phyloP scores from a whole-genome alignment of 2,888 invertebrate species.

The Nomada hirtipes region DNA sequence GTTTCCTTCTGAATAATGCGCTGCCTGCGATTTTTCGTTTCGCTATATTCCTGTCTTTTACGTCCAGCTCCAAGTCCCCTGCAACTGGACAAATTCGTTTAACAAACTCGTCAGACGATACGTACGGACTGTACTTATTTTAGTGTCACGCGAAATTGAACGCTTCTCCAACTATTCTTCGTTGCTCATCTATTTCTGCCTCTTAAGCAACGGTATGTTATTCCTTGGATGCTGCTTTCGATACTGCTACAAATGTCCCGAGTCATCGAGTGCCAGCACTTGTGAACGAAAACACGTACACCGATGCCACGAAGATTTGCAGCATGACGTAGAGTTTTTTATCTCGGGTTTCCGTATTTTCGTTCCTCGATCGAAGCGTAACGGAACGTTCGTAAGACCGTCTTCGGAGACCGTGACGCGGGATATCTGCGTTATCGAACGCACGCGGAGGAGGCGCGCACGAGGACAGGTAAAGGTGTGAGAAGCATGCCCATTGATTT shows the following conservation, averaged over 20 bases:
- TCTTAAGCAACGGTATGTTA: neutral
- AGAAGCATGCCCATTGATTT: slow-evolving; percentile 17
- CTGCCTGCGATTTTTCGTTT: neutral
- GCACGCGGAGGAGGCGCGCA: neutral
- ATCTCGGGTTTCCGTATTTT: slow-evolving; percentile 5
- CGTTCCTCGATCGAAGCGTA: slow-evolving; percentile 41
- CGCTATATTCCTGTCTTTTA: neutral
- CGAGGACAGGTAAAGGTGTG: neutral
- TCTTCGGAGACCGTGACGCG: neutral
- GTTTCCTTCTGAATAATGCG: neutral
- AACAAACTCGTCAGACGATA: too few relatives aligned
- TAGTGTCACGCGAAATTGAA: too few relatives aligned
- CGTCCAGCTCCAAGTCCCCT: too few relatives aligned
- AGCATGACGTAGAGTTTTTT: slow-evolving; percentile 5
- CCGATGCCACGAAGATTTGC: neutral
- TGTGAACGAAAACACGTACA: neutral
- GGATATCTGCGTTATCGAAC: slow-evolving; percentile 23
- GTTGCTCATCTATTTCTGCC: too few relatives aligned
- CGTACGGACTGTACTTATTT: too few relatives aligned
- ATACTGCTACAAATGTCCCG: neutral
- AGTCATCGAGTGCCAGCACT: neutral
- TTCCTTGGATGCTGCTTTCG: neutral
- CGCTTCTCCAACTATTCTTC: too few relatives aligned
- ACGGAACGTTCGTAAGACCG: slow-evolving; percentile 48
- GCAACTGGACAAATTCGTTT: too few relatives aligned